Base-by-base conservation (phyloP, 1,140 invertebrate genomes). In the Diorhabda elongata region DNA sequence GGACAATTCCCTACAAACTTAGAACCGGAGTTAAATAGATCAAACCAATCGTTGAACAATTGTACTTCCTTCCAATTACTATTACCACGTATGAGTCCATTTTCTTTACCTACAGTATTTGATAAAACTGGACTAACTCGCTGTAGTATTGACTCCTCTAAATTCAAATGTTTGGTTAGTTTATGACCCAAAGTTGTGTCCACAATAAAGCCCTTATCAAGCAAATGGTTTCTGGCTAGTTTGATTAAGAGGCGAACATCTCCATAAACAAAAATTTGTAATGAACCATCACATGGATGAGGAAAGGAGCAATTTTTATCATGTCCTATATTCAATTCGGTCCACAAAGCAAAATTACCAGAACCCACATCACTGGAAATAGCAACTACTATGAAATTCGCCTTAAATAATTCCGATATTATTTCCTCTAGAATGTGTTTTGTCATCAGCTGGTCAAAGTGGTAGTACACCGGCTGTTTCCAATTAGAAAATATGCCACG, bases 401-500 rank as follows among this genome's bases (percentile, higher is more conserved):
- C 64, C 8, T 56, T 43, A 58, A 41, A 66, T 42, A 66, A 66
- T 66, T n/a, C 52, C 41, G 64, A 66, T 41, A 66, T 66, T 41
- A 66, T 58, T 57, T 66, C 8, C 9, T 56, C 42, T 58, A 66
- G 9, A 66, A 66, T 66, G n/a, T 66, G 6, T 66, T 58, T 66
- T 3, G 44, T 66, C 64, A 58, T 66, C 7, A 44, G 62, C 43
- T 52, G 41, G 41, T 64, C 62, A 64, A 64, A 64, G n/a, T 42
- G 26, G 44, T 64, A 64, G 44, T 26, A 64, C 42, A 64, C 7
- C 3, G 44, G 62, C 44, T 64, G 62, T 41, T 80, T 74, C 85
- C 83, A 6, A 77, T 58, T 26, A 9, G 58, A 11, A 58, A 64
- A 11, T 26, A 66, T 45, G 3, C 64, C 71, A 11, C 71, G 8